Evolutionary conservation across 2,113 vertebrate species (phyloP).

Genomic region (Jacana jacana): DNA sequence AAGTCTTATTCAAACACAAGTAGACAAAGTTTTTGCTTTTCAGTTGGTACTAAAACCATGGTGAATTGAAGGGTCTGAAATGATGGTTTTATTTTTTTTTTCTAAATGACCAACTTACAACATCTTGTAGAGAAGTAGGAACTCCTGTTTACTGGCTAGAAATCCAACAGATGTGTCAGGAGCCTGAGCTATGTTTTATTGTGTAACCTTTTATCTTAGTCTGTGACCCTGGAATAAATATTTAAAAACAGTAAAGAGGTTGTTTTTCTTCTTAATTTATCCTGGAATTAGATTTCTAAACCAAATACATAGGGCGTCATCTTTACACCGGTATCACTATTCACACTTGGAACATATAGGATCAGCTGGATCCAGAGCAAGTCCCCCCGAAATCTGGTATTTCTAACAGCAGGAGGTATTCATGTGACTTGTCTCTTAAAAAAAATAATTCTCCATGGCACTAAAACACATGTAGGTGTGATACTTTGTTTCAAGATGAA

Average conservation of each 20-base stretch:
- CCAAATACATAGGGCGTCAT: not conserved
- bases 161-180: not conserved
- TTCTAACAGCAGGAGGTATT: not conserved
- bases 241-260: not conserved
- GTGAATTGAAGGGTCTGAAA: not conserved
- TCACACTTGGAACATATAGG: not conserved
- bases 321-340: rapidly evolving
- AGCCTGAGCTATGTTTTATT: not conserved
- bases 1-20: not conserved
- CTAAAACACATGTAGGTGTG: not conserved
- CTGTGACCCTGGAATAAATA: slow-evolving; percentile 33
- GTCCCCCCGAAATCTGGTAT: not conserved
- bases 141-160: not conserved
- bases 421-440: not conserved
- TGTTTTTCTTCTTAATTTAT: not conserved
- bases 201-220: not conserved
- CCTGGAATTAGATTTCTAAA: not conserved
- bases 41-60: not conserved
- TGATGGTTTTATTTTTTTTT: not conserved
- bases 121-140: not conserved
- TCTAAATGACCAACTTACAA: not conserved
- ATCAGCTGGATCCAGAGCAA: not conserved
- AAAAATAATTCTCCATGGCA: not conserved
- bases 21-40: not conserved
- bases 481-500: not conserved